phyloP scores from a whole-genome alignment of 2,113 vertebrate genomes.

The Lagenorhynchus albirostris region DNA sequence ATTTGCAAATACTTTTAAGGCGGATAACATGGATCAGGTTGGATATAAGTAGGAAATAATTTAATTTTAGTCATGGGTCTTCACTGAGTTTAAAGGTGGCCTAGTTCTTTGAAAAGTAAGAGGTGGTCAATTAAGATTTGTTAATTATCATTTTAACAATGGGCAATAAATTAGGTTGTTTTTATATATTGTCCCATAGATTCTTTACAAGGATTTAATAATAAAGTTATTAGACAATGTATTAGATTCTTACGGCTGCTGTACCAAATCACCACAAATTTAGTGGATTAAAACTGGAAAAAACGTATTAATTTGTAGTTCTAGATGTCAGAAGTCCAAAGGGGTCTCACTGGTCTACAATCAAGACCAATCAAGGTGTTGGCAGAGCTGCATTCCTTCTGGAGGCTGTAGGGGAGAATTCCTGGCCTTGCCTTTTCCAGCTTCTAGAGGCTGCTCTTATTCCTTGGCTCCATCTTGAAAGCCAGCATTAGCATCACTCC shows the following conservation, averaged over 20 bases:
- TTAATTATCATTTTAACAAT: background rate
- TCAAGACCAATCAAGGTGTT: background rate
- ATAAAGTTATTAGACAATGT: background rate
- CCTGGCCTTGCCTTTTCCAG: too few species aligned
- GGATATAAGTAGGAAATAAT: background rate
- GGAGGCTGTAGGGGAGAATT: background rate
- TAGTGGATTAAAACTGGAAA: background rate
- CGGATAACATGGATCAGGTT: background rate
- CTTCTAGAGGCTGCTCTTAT: background rate
- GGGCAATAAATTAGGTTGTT: background rate
- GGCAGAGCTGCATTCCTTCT: background rate
- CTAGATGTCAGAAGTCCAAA: background rate
- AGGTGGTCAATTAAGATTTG: background rate
- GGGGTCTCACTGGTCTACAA: background rate
- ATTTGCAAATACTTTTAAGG: background rate
- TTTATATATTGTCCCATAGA: background rate
- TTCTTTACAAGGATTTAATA: background rate
- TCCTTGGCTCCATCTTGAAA: background rate
- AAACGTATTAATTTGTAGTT: background rate
- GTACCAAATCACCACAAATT: background rate
- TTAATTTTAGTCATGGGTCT: background rate
- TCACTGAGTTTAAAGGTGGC: background rate
- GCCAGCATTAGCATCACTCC: background rate
- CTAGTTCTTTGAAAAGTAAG: background rate
- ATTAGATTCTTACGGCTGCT: background rate